phyloP scores from a whole-genome alignment of 1,140 invertebrate genomes.

The Dufourea novaeangliae region DNA sequence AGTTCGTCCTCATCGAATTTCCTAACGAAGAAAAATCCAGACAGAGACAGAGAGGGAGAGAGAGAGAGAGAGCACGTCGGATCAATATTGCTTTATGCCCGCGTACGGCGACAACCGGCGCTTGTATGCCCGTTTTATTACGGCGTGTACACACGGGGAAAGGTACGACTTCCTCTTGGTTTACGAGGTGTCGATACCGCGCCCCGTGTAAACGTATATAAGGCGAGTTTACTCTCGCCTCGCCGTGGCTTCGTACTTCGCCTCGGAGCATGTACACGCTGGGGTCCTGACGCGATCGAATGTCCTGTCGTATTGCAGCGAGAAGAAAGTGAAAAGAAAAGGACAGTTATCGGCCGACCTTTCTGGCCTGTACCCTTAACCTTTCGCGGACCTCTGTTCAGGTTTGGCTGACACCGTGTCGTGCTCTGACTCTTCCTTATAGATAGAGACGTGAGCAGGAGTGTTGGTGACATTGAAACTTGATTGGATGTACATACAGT shows the following conservation, averaged over 20 bases:
- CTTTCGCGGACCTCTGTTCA: slow-evolving; percentile 19
- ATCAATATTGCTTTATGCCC: slow-evolving; percentile 54
- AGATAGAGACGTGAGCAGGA: no score
- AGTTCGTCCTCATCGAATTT: slow-evolving; percentile 6
- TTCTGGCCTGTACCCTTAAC: slow-evolving; percentile 17
- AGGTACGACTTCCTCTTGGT: slow-evolving; percentile 64
- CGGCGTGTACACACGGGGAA: slow-evolving; percentile 41
- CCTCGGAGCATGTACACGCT: not conserved
- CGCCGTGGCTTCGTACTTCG: not conserved
- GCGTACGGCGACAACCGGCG: slow-evolving; percentile 33
- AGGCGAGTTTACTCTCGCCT: slow-evolving; percentile 51
- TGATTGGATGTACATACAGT: no score
- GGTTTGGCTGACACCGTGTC: not conserved
- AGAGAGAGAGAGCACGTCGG: slow-evolving; percentile 16
- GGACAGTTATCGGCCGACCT: slow-evolving; percentile 45
- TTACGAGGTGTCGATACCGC: slow-evolving; percentile 65
- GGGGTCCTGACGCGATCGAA: slow-evolving; percentile 40
- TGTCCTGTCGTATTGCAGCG: slow-evolving; percentile 7
- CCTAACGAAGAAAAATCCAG: slow-evolving; percentile 44
- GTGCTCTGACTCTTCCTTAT: not conserved
- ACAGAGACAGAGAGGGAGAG: no score
- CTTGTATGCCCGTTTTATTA: slow-evolving; percentile 61
- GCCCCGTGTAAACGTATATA: slow-evolving; percentile 60
- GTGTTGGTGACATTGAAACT: no score
- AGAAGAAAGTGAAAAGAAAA: slow-evolving; percentile 31